Evolutionary conservation across 2,888 invertebrate genomes (phyloP).

Genomic region (Erebia palarica): DNA sequence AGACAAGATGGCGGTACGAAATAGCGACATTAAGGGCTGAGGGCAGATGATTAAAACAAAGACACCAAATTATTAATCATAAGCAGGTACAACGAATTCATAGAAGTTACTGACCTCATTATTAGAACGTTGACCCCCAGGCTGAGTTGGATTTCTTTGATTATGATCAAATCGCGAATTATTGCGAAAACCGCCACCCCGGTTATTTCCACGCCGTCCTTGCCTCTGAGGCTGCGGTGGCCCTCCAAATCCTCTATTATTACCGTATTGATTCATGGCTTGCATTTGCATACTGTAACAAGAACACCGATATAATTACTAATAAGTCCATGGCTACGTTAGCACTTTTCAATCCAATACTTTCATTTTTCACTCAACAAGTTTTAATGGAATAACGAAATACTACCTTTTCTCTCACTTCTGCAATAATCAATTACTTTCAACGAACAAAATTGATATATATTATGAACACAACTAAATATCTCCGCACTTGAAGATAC

Average conservation of each 20-base stretch:
- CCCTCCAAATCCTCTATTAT: conserved; percentile 75
- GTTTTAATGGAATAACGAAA: background rate
- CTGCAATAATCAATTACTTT: background rate
- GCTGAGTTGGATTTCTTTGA: conserved; percentile 60
- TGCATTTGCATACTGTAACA: conserved; percentile 65
- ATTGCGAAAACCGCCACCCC: conserved; percentile 67
- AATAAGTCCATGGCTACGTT: background rate
- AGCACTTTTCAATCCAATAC: background rate
- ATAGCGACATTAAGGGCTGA: background rate
- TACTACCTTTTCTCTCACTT: conserved; percentile 6
- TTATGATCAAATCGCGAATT: conserved; percentile 71
- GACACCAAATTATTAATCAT: background rate
- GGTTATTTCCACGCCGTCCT: conserved; percentile 68
- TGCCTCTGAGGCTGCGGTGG: conserved; percentile 76
- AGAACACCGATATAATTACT: conserved; percentile 2
- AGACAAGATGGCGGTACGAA: conserved; percentile 32
- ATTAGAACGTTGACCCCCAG: conserved; percentile 73
- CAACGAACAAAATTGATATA: background rate
- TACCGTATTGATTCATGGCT: conserved; percentile 73
- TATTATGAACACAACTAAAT: background rate
- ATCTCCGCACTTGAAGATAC: conserved; percentile 13
- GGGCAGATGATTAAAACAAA: background rate
- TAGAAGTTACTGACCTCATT: conserved; percentile 58
- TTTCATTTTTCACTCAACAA: background rate
- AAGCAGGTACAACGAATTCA: background rate